Percentiles rank a stretch among this genome's conserved stretches.
phyloP scores from a whole-genome alignment of 2,797 vertebrate genomes.

The Micromesistius poutassou region DNA sequence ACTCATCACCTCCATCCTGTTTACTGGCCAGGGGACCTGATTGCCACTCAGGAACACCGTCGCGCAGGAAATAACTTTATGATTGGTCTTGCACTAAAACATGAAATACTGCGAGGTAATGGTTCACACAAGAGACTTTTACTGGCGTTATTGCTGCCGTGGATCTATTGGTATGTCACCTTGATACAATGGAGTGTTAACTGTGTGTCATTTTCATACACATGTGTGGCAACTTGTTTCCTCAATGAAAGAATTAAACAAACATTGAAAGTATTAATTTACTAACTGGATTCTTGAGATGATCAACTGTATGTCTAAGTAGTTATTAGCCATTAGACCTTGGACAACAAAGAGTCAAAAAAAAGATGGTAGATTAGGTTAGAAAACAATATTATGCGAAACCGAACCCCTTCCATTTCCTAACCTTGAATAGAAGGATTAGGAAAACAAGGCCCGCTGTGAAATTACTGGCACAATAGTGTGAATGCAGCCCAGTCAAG shows the following conservation, averaged over 20 bases:
- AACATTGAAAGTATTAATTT: neutral
- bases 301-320: neutral
- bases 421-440: neutral
- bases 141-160: neutral
- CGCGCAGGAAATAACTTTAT: slow-evolving; percentile 72
- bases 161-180: neutral
- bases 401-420: neutral
- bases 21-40: slow-evolving; percentile 72
- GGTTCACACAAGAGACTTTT: neutral
- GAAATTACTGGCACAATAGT: neutral
- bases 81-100: slow-evolving; percentile 62
- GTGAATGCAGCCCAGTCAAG: neutral
- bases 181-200: neutral
- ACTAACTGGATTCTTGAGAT: neutral
- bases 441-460: neutral
- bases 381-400: neutral
- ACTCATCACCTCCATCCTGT: slow-evolving; percentile 79
- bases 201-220: neutral
- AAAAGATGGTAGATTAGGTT: neutral
- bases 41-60: slow-evolving; percentile 72
- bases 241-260: neutral
- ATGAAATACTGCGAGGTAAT: slow-evolving; percentile 53
- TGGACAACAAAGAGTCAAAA: neutral
- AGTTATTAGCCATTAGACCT: neutral
- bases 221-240: neutral